Evolutionary conservation across 2,888 invertebrate genomes (phyloP).

Genomic region (Zygothrica quintamaculata): DNA sequence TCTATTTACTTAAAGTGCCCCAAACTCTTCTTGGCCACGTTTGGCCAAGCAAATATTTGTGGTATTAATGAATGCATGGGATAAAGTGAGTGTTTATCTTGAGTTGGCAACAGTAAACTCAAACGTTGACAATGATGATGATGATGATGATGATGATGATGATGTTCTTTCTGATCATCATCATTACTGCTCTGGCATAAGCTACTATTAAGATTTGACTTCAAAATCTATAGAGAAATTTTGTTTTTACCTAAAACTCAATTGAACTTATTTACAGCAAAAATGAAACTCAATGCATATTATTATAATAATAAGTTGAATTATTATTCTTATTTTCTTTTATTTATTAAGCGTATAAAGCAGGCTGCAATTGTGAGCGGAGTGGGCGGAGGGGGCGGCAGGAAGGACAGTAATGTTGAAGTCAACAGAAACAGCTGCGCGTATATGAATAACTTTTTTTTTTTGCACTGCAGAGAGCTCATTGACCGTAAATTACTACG

Average conservation of each 20-base stretch:
- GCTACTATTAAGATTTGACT: no score
- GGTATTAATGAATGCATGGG: conserved; percentile 77
- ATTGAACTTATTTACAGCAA: no score
- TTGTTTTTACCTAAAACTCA: no score
- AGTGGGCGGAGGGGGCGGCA: no score
- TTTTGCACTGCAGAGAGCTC: no score
- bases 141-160: conserved; percentile 9
- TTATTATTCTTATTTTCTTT: no score
- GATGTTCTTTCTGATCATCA: neutral
- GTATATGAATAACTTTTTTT: conserved; percentile 59
- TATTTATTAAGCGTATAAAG: no score
- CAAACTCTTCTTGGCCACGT: conserved; percentile 56
- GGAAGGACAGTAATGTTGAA: neutral
- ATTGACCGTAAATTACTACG: conserved; percentile 73
- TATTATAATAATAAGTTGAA: no score
- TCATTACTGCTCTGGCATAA: no score
- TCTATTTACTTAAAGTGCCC: conserved; percentile 73
- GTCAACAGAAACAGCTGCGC: conserved; percentile 30
- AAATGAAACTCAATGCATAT: no score
- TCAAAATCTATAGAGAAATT: no score
- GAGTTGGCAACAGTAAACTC: conserved; percentile 39
- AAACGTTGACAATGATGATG: conserved; percentile 6
- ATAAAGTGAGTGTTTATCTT: conserved; percentile 78
- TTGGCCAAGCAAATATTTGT: conserved; percentile 71
- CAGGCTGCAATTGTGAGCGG: no score